Evolutionary conservation across 2,113 vertebrate genomes (phyloP).

Genomic region (Morone chrysops): DNA sequence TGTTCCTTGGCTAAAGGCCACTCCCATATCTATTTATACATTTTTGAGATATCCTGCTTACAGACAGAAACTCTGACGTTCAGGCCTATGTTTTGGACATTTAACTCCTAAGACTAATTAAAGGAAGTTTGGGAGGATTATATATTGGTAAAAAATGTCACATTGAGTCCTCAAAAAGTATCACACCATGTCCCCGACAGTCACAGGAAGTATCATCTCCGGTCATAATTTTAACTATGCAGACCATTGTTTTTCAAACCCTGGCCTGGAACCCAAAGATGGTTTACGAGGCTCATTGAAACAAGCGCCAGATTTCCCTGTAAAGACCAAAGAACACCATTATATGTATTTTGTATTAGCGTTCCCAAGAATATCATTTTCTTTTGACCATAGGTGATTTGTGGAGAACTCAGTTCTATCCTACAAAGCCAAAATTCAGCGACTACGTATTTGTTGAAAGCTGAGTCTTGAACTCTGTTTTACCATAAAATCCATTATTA

Average conservation of each 20-base stretch:
- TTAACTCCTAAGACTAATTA: neutral
- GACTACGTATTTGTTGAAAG: neutral
- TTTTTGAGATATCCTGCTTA: conserved; percentile 36
- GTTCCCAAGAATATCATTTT: neutral
- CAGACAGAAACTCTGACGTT: conserved; percentile 18
- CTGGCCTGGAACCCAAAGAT: conserved; percentile 20
- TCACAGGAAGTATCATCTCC: conserved; percentile 40
- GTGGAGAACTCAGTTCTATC: neutral
- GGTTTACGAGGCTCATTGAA: conserved; percentile 22
- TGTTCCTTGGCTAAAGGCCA: conserved; percentile 42
- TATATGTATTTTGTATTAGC: neutral
- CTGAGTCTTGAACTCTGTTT: neutral
- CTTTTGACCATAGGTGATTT: neutral
- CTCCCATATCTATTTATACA: conserved; percentile 40
- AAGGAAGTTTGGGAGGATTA: neutral
- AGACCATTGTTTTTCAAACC: conserved; percentile 52
- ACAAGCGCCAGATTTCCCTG: conserved; percentile 8
- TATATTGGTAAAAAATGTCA: neutral
- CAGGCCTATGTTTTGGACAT: neutral
- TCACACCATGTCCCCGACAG: conserved; percentile 33
- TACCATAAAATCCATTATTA: neutral
- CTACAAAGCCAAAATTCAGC: neutral
- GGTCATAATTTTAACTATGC: conserved; percentile 48
- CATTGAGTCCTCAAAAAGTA: conserved; percentile 5
- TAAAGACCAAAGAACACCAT: neutral